Evolutionary conservation across 2,113 vertebrate genomes (phyloP).

Genomic region (Nerophis lumbriciformis): DNA sequence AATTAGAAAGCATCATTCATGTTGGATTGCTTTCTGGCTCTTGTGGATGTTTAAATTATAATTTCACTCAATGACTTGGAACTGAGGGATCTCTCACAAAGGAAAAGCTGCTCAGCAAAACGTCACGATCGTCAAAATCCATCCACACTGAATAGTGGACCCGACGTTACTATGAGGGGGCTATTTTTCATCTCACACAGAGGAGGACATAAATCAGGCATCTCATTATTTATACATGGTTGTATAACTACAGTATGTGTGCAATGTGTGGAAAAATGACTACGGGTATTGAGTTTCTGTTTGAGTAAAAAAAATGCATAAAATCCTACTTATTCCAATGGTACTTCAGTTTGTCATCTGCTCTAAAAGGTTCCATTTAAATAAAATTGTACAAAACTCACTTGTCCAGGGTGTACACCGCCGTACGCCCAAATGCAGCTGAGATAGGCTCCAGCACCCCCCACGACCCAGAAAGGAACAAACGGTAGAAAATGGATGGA

Average conservation of each 20-base stretch:
- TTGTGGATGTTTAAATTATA: background rate
- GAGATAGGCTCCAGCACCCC: no score
- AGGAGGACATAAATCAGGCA: background rate
- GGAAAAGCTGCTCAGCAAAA: background rate
- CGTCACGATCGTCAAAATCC: background rate
- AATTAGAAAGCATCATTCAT: background rate
- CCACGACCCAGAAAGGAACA: no score
- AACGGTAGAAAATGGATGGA: no score
- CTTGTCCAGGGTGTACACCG: no score
- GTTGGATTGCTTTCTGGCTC: background rate
- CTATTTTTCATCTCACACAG: background rate
- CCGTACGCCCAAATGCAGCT: no score
- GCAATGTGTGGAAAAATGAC: constrained; percentile 8
- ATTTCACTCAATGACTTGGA: background rate
- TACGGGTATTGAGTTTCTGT: background rate
- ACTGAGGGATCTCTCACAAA: background rate
- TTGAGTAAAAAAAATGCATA: no score
- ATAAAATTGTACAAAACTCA: no score
- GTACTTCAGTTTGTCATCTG: no score
- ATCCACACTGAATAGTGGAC: background rate
- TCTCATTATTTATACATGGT: constrained; percentile 19
- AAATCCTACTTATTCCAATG: no score
- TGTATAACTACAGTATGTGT: background rate
- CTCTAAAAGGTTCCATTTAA: no score
- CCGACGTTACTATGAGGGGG: background rate